Conservation (phyloP, 2,797 vertebrate species). For the Aselliscus stoliczkanus region DNA sequence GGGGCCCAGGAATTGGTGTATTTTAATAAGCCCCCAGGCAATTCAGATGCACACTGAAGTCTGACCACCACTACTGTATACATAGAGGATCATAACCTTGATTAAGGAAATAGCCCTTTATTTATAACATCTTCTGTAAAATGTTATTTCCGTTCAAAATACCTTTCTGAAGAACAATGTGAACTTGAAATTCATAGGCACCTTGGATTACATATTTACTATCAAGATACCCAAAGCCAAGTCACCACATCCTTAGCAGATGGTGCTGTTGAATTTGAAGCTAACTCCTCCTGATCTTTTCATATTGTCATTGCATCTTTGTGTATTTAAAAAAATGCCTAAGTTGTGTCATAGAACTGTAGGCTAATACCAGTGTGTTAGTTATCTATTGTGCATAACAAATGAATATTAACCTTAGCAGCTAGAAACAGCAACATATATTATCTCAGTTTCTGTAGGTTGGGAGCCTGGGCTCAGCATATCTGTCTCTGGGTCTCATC, state of each 20-base stretch:
- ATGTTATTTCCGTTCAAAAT: neutral
- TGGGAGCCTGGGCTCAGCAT: neutral
- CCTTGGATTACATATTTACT: neutral
- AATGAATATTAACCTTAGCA: neutral
- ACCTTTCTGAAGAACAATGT: neutral
- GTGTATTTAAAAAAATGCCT: neutral
- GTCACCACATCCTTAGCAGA: neutral
- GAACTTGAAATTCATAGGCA: neutral
- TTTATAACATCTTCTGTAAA: neutral
- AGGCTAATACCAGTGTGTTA: neutral
- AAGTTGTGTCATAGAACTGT: neutral
- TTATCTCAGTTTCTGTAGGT: neutral
- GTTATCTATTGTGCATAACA: neutral
- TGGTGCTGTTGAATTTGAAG: neutral
- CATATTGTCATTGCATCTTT: neutral
- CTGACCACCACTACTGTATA: neutral
- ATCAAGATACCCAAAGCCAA: neutral
- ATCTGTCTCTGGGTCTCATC: neutral
- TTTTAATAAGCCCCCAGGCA: neutral
- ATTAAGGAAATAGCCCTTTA: neutral
- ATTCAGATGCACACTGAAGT: neutral
- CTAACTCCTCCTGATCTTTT: neutral
- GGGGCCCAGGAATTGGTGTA: neutral
- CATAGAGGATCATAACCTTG: neutral
- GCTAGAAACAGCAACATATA: neutral